Evolutionary conservation across 1,140 invertebrate species (phyloP).

Genomic region (Batillaria attramentaria): DNA sequence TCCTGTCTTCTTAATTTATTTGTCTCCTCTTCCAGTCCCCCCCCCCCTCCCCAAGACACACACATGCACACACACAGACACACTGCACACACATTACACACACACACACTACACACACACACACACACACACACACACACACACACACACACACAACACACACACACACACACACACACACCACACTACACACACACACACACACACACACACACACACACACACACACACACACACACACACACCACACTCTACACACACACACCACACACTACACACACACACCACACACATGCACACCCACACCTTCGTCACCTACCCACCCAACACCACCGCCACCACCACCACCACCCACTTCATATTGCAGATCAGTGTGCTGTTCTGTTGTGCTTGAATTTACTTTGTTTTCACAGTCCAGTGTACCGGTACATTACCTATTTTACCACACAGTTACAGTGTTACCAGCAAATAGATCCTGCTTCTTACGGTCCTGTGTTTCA

Average conservation of each 20-base stretch:
- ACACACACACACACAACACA: neutral
- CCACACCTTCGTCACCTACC: too few species aligned
- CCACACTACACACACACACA: neutral
- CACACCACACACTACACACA: neutral
- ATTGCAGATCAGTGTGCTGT: neutral
- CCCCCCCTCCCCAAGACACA: slow-evolving; percentile 1
- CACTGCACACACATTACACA: neutral
- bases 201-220: slow-evolving; percentile 6
- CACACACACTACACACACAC: neutral
- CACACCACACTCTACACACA: neutral
- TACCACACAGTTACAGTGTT: too few species aligned
- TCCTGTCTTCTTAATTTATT: too few species aligned
- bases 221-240: neutral
- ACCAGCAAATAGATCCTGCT: neutral
- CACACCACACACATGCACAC: neutral
- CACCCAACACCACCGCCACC: too few species aligned
- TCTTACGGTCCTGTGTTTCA: slow-evolving; percentile 62
- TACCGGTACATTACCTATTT: too few species aligned
- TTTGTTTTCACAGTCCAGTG: too few species aligned
- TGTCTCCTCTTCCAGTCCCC: neutral
- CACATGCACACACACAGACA: neutral
- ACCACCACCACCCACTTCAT: too few species aligned
- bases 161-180: neutral
- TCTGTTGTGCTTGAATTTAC: too few species aligned
- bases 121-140: neutral